phyloP scores from a whole-genome alignment of 2,113 vertebrate genomes.

The Ranitomeya variabilis region DNA sequence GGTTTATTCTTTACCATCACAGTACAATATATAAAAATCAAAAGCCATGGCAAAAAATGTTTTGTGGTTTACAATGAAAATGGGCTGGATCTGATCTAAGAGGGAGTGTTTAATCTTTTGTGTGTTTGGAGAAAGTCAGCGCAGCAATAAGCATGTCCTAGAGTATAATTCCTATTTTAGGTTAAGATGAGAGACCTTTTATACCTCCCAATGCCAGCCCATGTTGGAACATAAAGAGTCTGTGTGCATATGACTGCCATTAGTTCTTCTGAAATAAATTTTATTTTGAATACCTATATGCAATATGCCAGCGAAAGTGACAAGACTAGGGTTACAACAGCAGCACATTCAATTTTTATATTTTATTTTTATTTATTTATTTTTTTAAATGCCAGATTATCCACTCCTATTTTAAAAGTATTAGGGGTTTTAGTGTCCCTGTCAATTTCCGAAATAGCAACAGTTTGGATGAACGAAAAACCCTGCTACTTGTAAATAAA shows the following conservation, averaged over 20 bases:
- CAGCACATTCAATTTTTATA: constrained; percentile 66
- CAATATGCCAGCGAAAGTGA: constrained; percentile 65
- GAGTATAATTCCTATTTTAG: constrained; percentile 68
- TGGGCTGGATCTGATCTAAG: not conserved
- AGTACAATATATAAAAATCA: not conserved
- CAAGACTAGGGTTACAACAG: constrained; percentile 71
- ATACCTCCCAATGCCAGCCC: constrained; percentile 71
- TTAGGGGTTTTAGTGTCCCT: constrained; percentile 60
- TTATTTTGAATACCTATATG: constrained; percentile 58
- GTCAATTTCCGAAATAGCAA: constrained; percentile 61
- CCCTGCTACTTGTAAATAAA: constrained; percentile 60
- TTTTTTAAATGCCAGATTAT: constrained; percentile 71
- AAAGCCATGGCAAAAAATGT: not conserved
- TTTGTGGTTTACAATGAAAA: not conserved
- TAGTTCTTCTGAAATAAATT: constrained; percentile 69
- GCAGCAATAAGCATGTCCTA: constrained; percentile 78
- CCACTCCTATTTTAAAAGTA: constrained; percentile 74
- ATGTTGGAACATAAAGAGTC: constrained; percentile 67
- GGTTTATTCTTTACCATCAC: not conserved
- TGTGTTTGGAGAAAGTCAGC: constrained; percentile 63
- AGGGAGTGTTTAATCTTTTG: not conserved
- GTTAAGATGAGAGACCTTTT: constrained; percentile 65
- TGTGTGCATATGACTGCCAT: too few relatives aligned
- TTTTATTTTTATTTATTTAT: constrained; percentile 57
- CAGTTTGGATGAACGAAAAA: constrained; percentile 65